Percentiles rank a stretch among this genome's conserved stretches.
Conservation (phyloP, 2,888 invertebrate genomes). For the Heteromyza rotundicornis region DNA sequence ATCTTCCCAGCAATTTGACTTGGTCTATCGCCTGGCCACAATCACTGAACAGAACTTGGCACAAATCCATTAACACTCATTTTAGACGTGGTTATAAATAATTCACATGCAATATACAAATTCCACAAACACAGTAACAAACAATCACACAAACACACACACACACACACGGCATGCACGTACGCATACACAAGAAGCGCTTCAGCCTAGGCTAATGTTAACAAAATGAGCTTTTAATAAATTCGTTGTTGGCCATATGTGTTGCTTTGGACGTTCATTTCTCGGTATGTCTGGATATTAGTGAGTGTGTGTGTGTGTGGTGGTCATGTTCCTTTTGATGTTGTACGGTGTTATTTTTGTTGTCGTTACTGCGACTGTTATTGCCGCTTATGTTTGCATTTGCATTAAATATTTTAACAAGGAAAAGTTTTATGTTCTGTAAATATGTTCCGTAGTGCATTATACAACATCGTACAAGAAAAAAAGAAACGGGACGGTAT, state of each 20-base stretch:
- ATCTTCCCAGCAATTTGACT: constrained; percentile 14
- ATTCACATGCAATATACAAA: constrained; percentile 28
- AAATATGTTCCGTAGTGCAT: not conserved
- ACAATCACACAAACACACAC: constrained; percentile 26
- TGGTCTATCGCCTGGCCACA: constrained; percentile 39
- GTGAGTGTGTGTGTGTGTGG: constrained; percentile 4
- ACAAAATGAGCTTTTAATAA: constrained; percentile 10
- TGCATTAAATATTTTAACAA: not conserved
- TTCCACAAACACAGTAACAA: constrained; percentile 3
- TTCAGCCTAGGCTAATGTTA: not conserved
- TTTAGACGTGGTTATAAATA: constrained; percentile 30
- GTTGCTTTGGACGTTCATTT: not conserved
- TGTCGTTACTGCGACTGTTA: not conserved
- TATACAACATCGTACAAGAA: not conserved
- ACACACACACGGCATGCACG: constrained; percentile 46
- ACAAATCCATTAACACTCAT: constrained; percentile 34
- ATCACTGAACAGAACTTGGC: constrained; percentile 28
- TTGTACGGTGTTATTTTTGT: not conserved
- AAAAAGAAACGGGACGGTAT: not conserved
- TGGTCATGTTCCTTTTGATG: too few species aligned
- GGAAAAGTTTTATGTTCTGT: not conserved
- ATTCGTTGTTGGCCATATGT: not conserved
- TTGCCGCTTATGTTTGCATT: not conserved
- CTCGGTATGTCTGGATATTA: not conserved
- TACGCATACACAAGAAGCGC: constrained; percentile 35